Base-by-base conservation (phyloP, 2,797 vertebrate genomes). In the Gymnothorax javanicus region DNA sequence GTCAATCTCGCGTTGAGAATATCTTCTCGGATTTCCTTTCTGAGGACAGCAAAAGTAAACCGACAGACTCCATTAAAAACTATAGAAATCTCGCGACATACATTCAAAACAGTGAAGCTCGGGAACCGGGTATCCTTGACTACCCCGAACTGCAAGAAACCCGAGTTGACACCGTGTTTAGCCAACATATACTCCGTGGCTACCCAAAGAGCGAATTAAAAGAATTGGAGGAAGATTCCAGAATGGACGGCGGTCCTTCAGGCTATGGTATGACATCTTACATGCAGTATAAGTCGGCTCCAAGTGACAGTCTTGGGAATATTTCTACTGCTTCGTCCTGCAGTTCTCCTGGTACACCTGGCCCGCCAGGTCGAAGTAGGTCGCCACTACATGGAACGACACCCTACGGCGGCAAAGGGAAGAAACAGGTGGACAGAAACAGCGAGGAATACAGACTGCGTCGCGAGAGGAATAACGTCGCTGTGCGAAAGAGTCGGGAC, bases 401-500 rank as follows among this genome's bases (percentile, higher is more conserved):
- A 91, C 93, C 95, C 87, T 92, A 91, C 88, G 94, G 96, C 92
- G 94, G 95, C 89, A 98, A 99, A 89, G 93, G 96, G 85, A 99
- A 99, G 96, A 99, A 99, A 91, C 94, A 96, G 20, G 95, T 98
- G 95, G 98, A 99, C 92, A 99, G 99, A 94, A 97, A 98, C 96
- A 99, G 98, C 93, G 97, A 99, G 0, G 98, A 99, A 95, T 99
- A 99, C 96, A 95, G 96, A 94, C 91, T 93, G 90, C 95, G 98
- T 91, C 95, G 98, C 79, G 98, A 99, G 96, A 95, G 98, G 94
- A 99, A 99, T 97, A 99, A 99, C 96, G 97, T 98, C 90, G 98
- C 98, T 6, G 98, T 99, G 95, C 96, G 98, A 91, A 99, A 99
- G 95, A 99, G 98, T 95, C 96, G 98, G 92, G 98, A 99, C 96